Conservation (phyloP, 2,113 vertebrate genomes). For the Fregata magnificens region DNA sequence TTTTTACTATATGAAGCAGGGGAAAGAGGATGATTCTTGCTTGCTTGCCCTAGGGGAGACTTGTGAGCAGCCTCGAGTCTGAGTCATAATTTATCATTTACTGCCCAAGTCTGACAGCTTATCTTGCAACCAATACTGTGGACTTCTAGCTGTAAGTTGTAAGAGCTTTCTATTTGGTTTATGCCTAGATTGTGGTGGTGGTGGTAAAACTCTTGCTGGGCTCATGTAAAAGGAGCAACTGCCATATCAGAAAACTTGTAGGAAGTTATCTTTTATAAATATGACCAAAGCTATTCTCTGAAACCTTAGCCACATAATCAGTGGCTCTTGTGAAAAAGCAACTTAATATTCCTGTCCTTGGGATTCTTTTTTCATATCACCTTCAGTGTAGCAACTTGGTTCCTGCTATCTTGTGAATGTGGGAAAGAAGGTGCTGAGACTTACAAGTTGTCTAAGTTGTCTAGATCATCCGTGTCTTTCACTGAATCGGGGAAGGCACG, state of each 20-base stretch:
- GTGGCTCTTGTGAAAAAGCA: not conserved
- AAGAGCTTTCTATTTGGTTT: not conserved
- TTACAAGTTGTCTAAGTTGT: not conserved
- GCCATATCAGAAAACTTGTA: not conserved
- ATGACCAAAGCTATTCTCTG: not conserved
- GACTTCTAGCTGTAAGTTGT: not conserved
- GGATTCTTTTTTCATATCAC: not conserved
- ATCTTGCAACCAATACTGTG: not conserved
- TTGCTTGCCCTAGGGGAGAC: not conserved
- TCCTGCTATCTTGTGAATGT: not conserved
- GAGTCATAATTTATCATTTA: not conserved
- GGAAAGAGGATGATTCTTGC: not conserved
- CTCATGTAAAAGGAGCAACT: not conserved
- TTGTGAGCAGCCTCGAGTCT: not conserved
- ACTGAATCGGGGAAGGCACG: not conserved
- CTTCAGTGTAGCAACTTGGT: not conserved
- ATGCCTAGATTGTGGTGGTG: not conserved
- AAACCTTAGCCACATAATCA: not conserved
- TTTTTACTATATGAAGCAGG: not conserved
- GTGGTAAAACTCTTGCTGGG: not conserved
- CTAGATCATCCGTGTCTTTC: not conserved
- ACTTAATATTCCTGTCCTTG: not conserved
- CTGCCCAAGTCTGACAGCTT: not conserved
- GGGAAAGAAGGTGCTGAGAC: not conserved
- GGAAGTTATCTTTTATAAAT: not conserved